phyloP scores from a whole-genome alignment of 2,113 vertebrate genomes.

The Bettongia penicillata region DNA sequence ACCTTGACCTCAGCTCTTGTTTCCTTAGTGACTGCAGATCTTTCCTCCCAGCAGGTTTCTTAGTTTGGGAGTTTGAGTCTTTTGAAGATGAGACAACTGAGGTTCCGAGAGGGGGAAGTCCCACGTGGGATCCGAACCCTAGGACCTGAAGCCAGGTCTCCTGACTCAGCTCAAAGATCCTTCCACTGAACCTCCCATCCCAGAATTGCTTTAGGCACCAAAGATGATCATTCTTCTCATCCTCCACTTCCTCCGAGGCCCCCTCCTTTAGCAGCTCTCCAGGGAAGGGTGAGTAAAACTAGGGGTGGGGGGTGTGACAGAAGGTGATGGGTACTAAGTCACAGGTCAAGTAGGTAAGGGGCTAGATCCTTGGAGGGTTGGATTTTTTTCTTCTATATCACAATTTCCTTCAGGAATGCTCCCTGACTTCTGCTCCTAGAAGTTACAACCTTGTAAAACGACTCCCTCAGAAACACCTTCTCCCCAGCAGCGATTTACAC shows the following conservation, averaged over 20 bases:
- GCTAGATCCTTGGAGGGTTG: neutral
- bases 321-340: neutral
- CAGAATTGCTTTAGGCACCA: neutral
- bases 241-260: neutral
- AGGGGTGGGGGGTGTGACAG: neutral
- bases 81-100: neutral
- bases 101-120: neutral
- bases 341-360: neutral
- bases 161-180: neutral
- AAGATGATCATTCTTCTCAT: neutral
- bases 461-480: neutral
- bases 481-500: neutral
- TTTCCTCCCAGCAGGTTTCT: neutral
- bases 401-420: neutral
- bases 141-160: neutral
- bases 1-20: neutral
- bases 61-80: neutral
- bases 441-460: neutral
- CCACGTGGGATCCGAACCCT: neutral
- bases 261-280: neutral
- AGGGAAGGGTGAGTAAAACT: neutral
- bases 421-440: neutral
- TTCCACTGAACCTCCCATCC: neutral
- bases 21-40: neutral
- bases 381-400: neutral